These are phyloP conservation scores for Hypocryptadius cinnamomeus DNA, from an alignment of 2,113 vertebrate genomes.

Conservation along the genomic window DNA sequence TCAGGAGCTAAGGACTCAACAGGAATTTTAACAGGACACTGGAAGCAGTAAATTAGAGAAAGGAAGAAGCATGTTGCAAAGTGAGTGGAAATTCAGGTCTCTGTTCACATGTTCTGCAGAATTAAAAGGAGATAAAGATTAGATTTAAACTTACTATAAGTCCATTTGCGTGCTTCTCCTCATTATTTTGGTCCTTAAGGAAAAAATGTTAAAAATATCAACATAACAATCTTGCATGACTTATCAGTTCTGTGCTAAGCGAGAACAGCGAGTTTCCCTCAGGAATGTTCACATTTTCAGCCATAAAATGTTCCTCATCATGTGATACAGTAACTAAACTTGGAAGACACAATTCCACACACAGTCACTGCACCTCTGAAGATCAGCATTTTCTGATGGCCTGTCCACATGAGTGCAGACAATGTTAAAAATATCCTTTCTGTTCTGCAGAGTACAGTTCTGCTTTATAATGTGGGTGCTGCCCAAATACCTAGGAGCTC, in stretches of 20 bases:
- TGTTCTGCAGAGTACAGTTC: not conserved
- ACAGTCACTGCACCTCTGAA: not conserved
- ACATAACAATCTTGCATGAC: conserved; percentile 68
- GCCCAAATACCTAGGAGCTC: not conserved
- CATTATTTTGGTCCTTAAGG: conserved; percentile 99
- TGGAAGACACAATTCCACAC: not conserved
- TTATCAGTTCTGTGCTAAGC: conserved; percentile 6
- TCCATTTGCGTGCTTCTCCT: conserved; percentile 99
- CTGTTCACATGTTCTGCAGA: conserved; percentile 75
- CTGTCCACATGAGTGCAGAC: not conserved
- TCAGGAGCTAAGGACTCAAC: conserved; percentile 56
- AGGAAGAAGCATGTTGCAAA: conserved; percentile 56
- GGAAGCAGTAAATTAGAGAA: conserved; percentile 58
- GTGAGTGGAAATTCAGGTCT: conserved; percentile 68
- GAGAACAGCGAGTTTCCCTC: conserved; percentile 1
- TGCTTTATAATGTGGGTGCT: fast-evolving
- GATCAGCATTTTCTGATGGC: not conserved
- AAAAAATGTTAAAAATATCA: conserved; percentile 83
- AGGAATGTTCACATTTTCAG: conserved; percentile 10
- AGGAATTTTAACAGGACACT: conserved; percentile 43
- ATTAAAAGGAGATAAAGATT: conserved; percentile 68
- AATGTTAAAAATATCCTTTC: not conserved
- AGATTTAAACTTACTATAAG: conserved; percentile 96
- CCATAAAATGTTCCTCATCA: not conserved
- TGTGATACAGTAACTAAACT: not conserved